Evolutionary conservation across 1,140 invertebrate species (phyloP), one percentile per base, ranked within the genome.

Genomic region (Drosophila malerkotliana): DNA sequence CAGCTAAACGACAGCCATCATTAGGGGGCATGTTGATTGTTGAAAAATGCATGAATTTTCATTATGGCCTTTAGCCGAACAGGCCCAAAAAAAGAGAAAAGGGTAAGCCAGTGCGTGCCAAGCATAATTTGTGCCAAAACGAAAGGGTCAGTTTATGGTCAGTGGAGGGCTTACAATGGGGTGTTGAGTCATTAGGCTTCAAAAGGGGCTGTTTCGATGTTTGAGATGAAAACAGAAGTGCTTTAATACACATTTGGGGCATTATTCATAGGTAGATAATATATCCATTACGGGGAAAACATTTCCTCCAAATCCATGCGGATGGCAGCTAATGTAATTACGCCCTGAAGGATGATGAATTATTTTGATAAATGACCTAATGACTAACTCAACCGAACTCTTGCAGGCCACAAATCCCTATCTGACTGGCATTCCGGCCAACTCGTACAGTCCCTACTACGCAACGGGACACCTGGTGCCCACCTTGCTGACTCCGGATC

Each of bases 381-480:
- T 69, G 51, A 62, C 49, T 37, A 21, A 39, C 49, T 52, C 32
- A 15, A 3, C 12, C 2, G 5, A 3, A 5, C 8, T 49, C 7
- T 63, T 71, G 10, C 48, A 98, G 96, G 96, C 96, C 87, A 96
- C 96, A 90, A 97, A 96, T 92, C 96, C 97, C 79, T 98, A 98
- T 94, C 94, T 98, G 93, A 95, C 96, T 84, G 96, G 96, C 88
- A 96, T 97, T 93, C 96, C 96, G 87, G 94, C 94, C 80, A 94
- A 94, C 92, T 96, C 96, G 84, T 97, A 97, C 94, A 97, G 95
- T 92, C 97, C 96, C 84, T 97, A 97, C 93, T 96, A 96, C 92
- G 95, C 96, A 81, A 95, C 96, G 89, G 96, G 96, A 83, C 96
- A 96, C 78, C 94, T 98, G 92, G 96, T 98, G 94, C 96, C 96